A percentile compares a stretch with the other conserved stretches of the same genome.
These are phyloP conservation scores for Rhingia rostrata DNA, from an alignment of 2,888 invertebrate species.

Conservation along the genomic window DNA sequence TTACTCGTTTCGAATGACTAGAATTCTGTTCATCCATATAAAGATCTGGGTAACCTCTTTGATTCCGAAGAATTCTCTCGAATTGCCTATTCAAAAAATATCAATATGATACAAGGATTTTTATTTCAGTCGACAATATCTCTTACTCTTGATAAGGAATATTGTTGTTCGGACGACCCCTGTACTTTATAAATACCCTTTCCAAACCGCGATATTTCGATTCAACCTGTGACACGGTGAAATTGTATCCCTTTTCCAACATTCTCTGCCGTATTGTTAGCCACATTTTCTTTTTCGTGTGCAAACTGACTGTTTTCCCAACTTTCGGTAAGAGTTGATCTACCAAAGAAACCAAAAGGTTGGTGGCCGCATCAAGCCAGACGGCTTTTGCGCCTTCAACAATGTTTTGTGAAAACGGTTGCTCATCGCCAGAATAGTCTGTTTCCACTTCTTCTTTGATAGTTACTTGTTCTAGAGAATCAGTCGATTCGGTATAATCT, in stretches of 20 bases:
- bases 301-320: background rate
- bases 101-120: too few species aligned
- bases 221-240: background rate
- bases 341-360: background rate
- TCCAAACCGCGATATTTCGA: background rate
- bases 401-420: background rate
- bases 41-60: background rate
- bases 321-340: background rate
- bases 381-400: background rate
- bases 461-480: background rate
- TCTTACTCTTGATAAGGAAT: constrained; percentile 7
- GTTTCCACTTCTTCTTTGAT: background rate
- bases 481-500: background rate
- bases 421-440: background rate
- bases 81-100: background rate
- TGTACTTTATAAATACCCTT: background rate
- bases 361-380: constrained; percentile 7
- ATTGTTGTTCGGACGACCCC: background rate
- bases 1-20: background rate
- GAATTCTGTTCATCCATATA: background rate
- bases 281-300: constrained; percentile 19
- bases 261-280: background rate
- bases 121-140: background rate
- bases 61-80: background rate
- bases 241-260: background rate